These are phyloP conservation scores for Enteromius radiatus DNA, from an alignment of 2,797 vertebrate species.

Conservation along the genomic window DNA sequence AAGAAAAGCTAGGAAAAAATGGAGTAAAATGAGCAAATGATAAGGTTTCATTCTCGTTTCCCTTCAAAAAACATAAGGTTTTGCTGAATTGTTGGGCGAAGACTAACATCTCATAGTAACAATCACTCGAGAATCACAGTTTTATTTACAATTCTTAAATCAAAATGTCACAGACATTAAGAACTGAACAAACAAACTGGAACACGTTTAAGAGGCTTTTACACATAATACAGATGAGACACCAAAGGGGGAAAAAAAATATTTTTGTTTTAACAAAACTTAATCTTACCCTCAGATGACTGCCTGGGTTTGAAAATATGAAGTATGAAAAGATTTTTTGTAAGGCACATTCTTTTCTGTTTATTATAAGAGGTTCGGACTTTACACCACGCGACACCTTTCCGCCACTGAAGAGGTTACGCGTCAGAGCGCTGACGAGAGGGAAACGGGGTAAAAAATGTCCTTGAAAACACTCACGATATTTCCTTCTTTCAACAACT, in stretches of 20 bases:
- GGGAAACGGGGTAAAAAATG: slow-evolving; percentile 59
- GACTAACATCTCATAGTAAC: slow-evolving; percentile 48
- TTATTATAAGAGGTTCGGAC: slow-evolving; percentile 77
- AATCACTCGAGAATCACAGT: slow-evolving; percentile 19
- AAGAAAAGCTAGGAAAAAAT: slow-evolving; percentile 71
- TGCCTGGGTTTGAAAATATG: slow-evolving; percentile 60
- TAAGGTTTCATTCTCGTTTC: neutral
- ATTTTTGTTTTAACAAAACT: slow-evolving; percentile 72
- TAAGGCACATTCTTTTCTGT: slow-evolving; percentile 93
- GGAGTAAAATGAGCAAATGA: slow-evolving; percentile 54
- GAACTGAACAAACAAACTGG: slow-evolving; percentile 41
- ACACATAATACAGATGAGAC: slow-evolving; percentile 56
- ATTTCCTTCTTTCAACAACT: slow-evolving; percentile 59
- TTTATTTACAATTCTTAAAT: slow-evolving; percentile 26
- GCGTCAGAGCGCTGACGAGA: slow-evolving; percentile 61
- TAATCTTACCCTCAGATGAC: slow-evolving; percentile 77
- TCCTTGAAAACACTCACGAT: slow-evolving; percentile 66
- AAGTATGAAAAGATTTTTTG: slow-evolving; percentile 68
- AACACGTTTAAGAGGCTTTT: slow-evolving; percentile 53
- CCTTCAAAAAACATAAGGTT: neutral
- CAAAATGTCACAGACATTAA: slow-evolving; percentile 10
- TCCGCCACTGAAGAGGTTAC: slow-evolving; percentile 71
- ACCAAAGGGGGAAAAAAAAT: slow-evolving; percentile 45
- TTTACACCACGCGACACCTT: slow-evolving; percentile 64
- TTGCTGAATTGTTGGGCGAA: slow-evolving; percentile 1